Evolutionary conservation across 2,113 vertebrate genomes (phyloP), one percentile per base, ranked within the genome.

Genomic region (Odontophorus gujanensis): DNA sequence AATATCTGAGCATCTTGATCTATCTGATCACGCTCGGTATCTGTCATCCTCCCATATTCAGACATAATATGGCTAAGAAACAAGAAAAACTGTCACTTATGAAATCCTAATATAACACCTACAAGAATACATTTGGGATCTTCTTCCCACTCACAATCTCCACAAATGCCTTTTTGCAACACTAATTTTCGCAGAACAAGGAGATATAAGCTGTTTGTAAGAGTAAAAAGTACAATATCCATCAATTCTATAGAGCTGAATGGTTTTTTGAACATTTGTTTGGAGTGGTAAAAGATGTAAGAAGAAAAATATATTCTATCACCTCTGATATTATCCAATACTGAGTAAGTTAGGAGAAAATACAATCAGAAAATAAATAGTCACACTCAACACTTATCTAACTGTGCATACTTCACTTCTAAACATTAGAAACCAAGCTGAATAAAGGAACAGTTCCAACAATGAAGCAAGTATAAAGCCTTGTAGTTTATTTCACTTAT

Each of bases 1-100:
- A 99, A 99, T 83, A 98, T 99, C 94, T 99, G 99, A 68, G 99
- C 99, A 38, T 99, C 99, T 93, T 99, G 99, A 95, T 99, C 99
- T 38, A 99, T 99, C 97, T 99, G 99, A 92, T 99, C 99, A 34
- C 99, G 98, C 53, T 99, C 99, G 1, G 95, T 98, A 84, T 99
- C 99, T 0, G 99, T 99, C 99, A 99, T 99, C 42, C 98, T 98
- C 38, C 97, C 98, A 11, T 98, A 97, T 13, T 99, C 99, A n/a
- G 99, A 98, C 66, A 98, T 98, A 94, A 98, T 91, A 48, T 99
- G 98, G 96, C 99, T 99, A 87, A 43, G 90, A 85, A 89, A 82
- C 13, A 85, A 65, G 18, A 83, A 21, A 89, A 61, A 68, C 4
- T 36, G 45, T 92, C 68, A 91, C 26, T 85, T 58, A n/a, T 38